Percentiles rank a stretch among this genome's conserved stretches.
Conservation (phyloP, 2,113 vertebrate species). For the Oriolus oriolus region DNA sequence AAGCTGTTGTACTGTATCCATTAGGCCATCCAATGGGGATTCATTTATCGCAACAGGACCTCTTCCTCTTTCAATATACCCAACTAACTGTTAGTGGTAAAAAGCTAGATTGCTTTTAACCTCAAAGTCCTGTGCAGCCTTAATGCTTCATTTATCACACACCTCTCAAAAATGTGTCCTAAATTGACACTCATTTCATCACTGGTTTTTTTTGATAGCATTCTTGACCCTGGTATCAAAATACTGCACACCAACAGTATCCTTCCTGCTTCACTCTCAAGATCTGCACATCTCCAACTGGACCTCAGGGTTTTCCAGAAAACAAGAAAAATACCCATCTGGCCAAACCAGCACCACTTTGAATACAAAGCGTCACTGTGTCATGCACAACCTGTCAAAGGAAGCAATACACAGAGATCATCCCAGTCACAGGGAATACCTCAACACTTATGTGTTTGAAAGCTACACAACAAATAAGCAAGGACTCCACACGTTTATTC, state of each 20-base stretch:
- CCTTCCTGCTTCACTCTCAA: background rate
- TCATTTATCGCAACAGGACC: background rate
- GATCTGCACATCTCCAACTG: background rate
- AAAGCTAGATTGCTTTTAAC: background rate
- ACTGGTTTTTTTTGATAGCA: background rate
- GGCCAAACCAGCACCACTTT: background rate
- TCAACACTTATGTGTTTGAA: background rate
- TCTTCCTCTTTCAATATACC: background rate
- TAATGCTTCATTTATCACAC: background rate
- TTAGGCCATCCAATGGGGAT: background rate
- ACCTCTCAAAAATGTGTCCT: background rate
- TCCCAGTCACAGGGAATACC: background rate
- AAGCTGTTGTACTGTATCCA: background rate
- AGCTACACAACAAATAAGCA: background rate
- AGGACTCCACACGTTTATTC: background rate
- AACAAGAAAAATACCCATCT: background rate
- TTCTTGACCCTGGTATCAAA: background rate
- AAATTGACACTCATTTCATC: background rate
- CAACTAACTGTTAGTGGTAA: background rate
- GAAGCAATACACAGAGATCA: background rate
- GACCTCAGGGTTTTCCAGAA: background rate
- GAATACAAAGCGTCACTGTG: background rate
- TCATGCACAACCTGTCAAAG: background rate
- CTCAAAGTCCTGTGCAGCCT: background rate
- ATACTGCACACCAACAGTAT: background rate